Percentiles rank a stretch among this genome's conserved stretches.
Conservation (phyloP, 2,888 invertebrate genomes). For the Sinodicranocentrus sp. region DNA sequence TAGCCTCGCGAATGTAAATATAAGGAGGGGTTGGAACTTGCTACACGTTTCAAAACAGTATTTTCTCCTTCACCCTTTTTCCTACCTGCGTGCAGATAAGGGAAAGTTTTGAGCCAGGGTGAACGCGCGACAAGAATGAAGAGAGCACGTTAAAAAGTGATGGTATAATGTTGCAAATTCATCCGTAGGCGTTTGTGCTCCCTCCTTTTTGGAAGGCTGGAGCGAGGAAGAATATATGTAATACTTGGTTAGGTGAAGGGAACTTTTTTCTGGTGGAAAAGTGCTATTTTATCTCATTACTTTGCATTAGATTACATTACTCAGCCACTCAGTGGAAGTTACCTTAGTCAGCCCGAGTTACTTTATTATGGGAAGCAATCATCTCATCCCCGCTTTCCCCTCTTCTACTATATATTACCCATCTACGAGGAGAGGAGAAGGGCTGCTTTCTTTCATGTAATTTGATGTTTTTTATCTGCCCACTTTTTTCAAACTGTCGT, state of each 20-base stretch:
- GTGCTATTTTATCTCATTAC: conserved; percentile 67
- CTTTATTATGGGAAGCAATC: conserved; percentile 64
- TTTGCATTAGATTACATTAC: conserved; percentile 65
- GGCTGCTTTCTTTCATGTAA: conserved; percentile 51
- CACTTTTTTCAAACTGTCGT: conserved; percentile 58
- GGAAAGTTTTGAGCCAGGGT: background rate
- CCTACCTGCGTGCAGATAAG: background rate
- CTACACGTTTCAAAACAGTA: too few species aligned
- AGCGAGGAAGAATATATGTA: conserved; percentile 18
- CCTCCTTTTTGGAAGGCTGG: background rate
- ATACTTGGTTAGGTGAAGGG: conserved; percentile 15
- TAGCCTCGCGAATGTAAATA: too few species aligned
- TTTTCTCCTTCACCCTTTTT: too few species aligned
- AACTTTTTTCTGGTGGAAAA: conserved; percentile 49
- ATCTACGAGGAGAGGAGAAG: background rate
- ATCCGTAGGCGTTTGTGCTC: conserved; percentile 34
- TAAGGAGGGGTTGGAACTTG: too few species aligned
- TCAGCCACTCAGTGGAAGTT: conserved; percentile 44
- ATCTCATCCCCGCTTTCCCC: conserved; percentile 50
- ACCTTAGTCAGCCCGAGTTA: conserved; percentile 42
- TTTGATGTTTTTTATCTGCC: conserved; percentile 65
- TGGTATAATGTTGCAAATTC: conserved; percentile 38
- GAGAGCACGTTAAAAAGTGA: background rate
- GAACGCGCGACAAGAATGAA: too few species aligned
- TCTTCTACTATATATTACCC: too few species aligned